Conservation (phyloP, 2,113 vertebrate genomes). For the Castor canadensis region DNA sequence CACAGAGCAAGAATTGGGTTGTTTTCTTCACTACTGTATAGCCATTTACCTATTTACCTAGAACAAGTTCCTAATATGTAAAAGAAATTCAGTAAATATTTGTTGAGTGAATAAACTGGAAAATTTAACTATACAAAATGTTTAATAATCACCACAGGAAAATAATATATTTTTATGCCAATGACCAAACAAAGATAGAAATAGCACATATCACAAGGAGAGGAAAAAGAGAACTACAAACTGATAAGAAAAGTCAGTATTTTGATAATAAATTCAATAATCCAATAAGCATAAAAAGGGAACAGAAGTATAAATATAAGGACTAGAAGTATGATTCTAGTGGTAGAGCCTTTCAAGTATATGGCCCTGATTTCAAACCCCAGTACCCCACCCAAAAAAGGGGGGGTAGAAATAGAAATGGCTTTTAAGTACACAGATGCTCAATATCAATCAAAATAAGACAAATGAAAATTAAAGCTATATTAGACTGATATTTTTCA, state of each 20-base stretch:
- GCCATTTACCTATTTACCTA: background rate
- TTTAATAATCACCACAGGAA: slow-evolving; percentile 8
- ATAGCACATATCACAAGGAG: background rate
- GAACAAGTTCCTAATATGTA: background rate
- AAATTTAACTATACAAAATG: background rate
- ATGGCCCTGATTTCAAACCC: too few relatives aligned
- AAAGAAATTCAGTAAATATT: background rate
- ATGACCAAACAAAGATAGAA: background rate
- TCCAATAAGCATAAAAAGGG: background rate
- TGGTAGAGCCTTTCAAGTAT: too few relatives aligned
- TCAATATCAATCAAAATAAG: slow-evolving; percentile 16
- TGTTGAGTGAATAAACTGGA: background rate
- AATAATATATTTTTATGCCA: slow-evolving; percentile 44
- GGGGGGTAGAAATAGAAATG: slow-evolving; percentile 17
- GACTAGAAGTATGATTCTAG: too few relatives aligned
- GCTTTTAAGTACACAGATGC: background rate
- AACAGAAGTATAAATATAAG: too few relatives aligned
- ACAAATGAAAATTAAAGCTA: slow-evolving; percentile 7
- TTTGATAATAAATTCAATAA: background rate
- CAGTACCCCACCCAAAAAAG: too few relatives aligned
- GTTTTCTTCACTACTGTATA: background rate
- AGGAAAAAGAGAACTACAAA: too few relatives aligned
- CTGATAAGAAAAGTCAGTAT: background rate
- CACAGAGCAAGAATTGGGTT: background rate
- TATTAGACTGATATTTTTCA: slow-evolving; percentile 5